Base-by-base conservation (phyloP, 1,140 invertebrate genomes). In the Camponotus vicinus region DNA sequence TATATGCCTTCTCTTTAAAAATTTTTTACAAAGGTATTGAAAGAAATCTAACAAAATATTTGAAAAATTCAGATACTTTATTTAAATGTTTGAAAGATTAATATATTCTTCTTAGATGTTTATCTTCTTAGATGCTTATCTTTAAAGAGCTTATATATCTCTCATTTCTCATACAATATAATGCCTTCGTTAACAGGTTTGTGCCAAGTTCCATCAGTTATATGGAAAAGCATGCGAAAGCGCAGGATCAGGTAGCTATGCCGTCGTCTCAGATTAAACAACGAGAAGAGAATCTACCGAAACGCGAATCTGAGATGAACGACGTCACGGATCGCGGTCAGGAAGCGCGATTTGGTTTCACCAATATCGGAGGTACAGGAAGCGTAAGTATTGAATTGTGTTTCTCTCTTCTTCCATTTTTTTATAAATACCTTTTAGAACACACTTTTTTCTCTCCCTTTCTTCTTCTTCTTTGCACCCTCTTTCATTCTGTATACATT, bases 291-390 rank as follows among this genome's bases (percentile, higher is more conserved):
- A 7, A 52, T 52, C 49, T 79, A 5, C 55, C 88, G 27, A 95
- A 86, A 75, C 90, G 79, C 37, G 70, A 87, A 8, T 52, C 86
- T 4, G 87, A 88, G 27, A 49, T 76, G 7, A 94, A 93, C 45
- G 92, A 92, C n/a, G 87, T 92, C 8, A 85, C 76, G 18, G 94
- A 95, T 75, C 92, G 94, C 4, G 90, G 57, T 52, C 94, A 95
- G 57, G 95, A 95, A 69, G 91, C 95, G 0, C 89, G 95, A 89
- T 95, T 95, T 69, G 94, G 95, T 11, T 95, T 95, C 71, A 94
- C 93, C 1, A 94, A 93, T 86, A 86, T 94, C 6, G 95, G 91
- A 4, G 90, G 88, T 40, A 92, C 92, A 18, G 92, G 90, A 8
- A 88, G 86, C 6, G 92, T 94, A 87, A 88, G 92, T 89, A 64